These are phyloP conservation scores for Atrichornis clamosus DNA, from an alignment of 2,113 vertebrate species.

Conservation along the genomic window DNA sequence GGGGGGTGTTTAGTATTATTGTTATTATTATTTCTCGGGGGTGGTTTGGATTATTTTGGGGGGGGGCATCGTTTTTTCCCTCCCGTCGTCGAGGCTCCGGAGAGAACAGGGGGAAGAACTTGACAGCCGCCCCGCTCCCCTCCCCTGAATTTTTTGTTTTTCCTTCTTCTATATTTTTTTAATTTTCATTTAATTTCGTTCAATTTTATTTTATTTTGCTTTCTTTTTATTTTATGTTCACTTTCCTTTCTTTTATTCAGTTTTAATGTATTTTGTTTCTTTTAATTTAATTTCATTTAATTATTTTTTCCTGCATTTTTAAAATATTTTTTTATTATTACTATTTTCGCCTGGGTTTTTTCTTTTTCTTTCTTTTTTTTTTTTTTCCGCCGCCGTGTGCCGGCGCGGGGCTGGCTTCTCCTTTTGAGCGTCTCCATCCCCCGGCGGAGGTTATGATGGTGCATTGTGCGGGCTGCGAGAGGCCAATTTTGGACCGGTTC, in stretches of 20 bases:
- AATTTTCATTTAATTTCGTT: neutral
- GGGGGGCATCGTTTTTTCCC: neutral
- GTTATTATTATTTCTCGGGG: neutral
- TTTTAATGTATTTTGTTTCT: neutral
- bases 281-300: neutral
- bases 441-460: conserved; percentile 89
- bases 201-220: neutral
- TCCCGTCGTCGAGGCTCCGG: conserved; percentile 9
- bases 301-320: neutral
- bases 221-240: neutral
- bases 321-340: too few species aligned
- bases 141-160: neutral
- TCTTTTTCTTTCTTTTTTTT: neutral
- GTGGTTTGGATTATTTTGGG: neutral
- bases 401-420: neutral
- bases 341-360: neutral
- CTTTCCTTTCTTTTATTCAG: neutral
- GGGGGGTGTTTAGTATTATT: neutral
- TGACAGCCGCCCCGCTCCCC: neutral
- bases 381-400: neutral
- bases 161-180: neutral
- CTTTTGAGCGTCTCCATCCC: neutral
- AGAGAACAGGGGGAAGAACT: conserved; percentile 49
- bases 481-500: conserved; percentile 95
- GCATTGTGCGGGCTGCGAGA: conserved; percentile 95